Percentiles rank a stretch among this genome's conserved stretches.
These are phyloP conservation scores for Carcharodon carcharias DNA, from an alignment of 2,797 vertebrate genomes.

Conservation along the genomic window DNA sequence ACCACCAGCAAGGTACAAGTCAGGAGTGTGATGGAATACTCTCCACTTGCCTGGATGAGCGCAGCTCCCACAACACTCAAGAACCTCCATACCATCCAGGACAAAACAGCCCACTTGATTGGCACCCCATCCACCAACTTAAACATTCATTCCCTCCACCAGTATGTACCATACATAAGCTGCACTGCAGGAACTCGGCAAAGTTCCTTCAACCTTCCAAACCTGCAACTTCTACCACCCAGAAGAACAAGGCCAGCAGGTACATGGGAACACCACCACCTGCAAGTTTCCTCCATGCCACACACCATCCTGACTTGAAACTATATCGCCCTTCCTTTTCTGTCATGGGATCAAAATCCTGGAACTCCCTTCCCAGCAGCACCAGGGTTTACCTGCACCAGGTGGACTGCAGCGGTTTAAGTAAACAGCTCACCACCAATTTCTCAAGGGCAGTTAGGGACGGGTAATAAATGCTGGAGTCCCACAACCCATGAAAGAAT, in stretches of 20 bases:
- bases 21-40: too few species aligned
- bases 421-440: not conserved
- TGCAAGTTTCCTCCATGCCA: not conserved
- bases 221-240: not conserved
- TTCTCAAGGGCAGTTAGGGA: not conserved
- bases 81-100: too few species aligned
- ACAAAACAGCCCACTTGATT: not conserved
- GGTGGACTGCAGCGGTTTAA: not conserved
- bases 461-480: not conserved
- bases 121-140: not conserved
- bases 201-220: not conserved
- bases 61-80: too few species aligned
- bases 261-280: not conserved
- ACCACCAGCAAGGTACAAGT: too few species aligned
- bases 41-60: too few species aligned
- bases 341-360: not conserved
- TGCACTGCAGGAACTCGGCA: too few species aligned
- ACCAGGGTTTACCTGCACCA: not conserved
- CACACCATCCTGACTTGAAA: not conserved
- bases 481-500: not conserved
- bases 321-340: not conserved
- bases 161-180: not conserved
- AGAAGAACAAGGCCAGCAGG: not conserved
- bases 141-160: not conserved
- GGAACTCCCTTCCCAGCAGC: not conserved